A percentile compares a stretch with the other conserved stretches of the same genome.
Evolutionary conservation across 2,797 vertebrate species (phyloP).

Genomic region (Furcifer pardalis): DNA sequence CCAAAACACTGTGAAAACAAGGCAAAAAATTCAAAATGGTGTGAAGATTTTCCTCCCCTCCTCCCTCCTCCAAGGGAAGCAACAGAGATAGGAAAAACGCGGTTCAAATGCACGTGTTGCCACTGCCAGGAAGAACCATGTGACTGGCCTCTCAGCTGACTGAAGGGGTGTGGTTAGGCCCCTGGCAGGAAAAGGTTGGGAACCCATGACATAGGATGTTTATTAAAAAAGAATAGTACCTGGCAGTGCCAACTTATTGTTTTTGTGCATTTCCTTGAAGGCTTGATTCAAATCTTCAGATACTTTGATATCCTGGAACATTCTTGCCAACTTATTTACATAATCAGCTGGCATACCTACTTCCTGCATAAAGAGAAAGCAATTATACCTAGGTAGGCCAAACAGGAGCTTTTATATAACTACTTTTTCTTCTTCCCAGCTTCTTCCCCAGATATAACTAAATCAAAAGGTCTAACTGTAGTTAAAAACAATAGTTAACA

Average conservation of each 20-base stretch:
- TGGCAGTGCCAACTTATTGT: conserved; percentile 96
- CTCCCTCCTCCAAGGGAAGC: no score
- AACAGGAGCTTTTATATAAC: conserved; percentile 29
- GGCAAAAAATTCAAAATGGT: no score
- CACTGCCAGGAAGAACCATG: no score
- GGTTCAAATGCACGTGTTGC: no score
- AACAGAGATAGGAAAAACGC: no score
- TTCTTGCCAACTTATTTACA: conserved; percentile 96
- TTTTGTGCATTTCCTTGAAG: conserved; percentile 99
- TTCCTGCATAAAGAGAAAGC: conserved; percentile 82
- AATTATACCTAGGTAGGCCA: conserved; percentile 36
- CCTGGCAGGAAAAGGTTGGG: no score
- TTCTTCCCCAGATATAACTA: not conserved
- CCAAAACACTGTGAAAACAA: no score
- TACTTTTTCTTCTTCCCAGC: not conserved
- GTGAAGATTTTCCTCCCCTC: no score
- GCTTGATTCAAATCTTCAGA: conserved; percentile 98
- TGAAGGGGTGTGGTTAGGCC: no score
- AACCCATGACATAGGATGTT: not conserved
- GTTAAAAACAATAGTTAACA: not conserved
- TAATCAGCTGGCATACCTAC: conserved; percentile 99
- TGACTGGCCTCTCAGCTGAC: no score
- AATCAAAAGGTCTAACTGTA: not conserved
- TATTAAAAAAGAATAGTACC: conserved; percentile 76
- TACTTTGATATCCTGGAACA: conserved; percentile 99